phyloP scores from a whole-genome alignment of 2,113 vertebrate species.

The Rhea pennata region DNA sequence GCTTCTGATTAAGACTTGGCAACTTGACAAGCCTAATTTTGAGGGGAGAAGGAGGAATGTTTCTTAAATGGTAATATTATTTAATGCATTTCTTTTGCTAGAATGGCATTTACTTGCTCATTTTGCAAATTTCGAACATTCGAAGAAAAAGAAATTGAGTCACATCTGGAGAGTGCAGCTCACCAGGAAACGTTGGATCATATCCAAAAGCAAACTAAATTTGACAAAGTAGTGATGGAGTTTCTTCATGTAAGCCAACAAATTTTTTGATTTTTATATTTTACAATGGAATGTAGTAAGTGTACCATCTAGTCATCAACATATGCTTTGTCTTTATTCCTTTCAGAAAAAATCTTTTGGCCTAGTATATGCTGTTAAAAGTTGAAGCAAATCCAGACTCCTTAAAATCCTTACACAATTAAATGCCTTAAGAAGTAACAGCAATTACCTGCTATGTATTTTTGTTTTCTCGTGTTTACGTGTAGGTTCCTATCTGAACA shows the following conservation, averaged over 20 bases:
- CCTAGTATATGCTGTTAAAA: background rate
- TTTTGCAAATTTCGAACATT: slow-evolving; percentile 90
- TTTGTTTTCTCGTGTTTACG: background rate
- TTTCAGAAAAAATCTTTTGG: background rate
- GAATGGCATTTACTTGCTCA: slow-evolving; percentile 88
- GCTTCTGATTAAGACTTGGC: background rate
- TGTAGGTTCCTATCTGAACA: background rate
- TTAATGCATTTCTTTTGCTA: slow-evolving; percentile 41
- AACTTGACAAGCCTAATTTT: background rate
- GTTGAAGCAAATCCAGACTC: background rate
- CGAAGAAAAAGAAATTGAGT: slow-evolving; percentile 88
- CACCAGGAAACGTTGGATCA: slow-evolving; percentile 87
- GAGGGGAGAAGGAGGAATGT: background rate
- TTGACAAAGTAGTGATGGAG: slow-evolving; percentile 88
- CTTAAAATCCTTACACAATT: background rate
- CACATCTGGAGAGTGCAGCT: slow-evolving; percentile 84
- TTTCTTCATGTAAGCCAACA: slow-evolving; percentile 85
- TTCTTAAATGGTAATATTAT: background rate
- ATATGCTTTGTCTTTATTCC: background rate
- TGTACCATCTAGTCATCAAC: background rate
- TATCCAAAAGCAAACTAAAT: slow-evolving; percentile 88
- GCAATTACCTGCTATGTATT: background rate
- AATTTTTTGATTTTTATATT: background rate
- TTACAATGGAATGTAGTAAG: background rate
- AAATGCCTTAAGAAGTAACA: background rate